Evolutionary conservation across 2,888 invertebrate species (phyloP), one percentile per base, ranked within the genome.

Genomic region (Eupithecia vulgata): DNA sequence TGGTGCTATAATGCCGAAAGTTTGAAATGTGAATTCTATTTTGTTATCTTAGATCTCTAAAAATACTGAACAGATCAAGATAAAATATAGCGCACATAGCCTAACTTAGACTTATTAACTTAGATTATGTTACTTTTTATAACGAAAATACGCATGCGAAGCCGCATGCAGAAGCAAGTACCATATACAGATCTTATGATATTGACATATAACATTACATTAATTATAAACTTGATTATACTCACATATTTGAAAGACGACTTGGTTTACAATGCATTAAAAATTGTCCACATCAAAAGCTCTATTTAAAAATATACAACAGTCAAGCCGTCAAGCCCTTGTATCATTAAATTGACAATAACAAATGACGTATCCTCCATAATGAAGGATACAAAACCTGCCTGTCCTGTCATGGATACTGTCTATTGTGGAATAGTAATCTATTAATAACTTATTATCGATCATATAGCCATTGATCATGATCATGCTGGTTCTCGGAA

Each of bases 311-410:
- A 57, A 59, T 35, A 57, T 40, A 80, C 70, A 78, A 79, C 72
- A 76, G 75, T 52, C 62, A 66, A 74, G 35, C 71, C 75, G 71
- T 76, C 78, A 77, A 75, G 76, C 74, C 73, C 76, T 77, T 68
- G 70, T 66, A 73, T 73, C 80, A 80, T 80, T 80, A 78, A 69
- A 76, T 74, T 79, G 81, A 80, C 81, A 78, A 77, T 81, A 79
- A 81, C 75, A 78, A 81, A 81, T 81, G 80, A 77, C 67, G 72
- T 69, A 45, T 67, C 59, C 64, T 64, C 70, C 75, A 76, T 74
- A 57, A 57, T 57, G 57, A 57, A 25, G 57, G 21, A 57, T 76
- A 80, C 79, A 76, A 74, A 76, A 78, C 77, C 75, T 77, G 77
- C 71, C 76, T 72, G 34, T 72, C 67, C 4, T 17, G 65, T 77